A percentile compares a stretch with the other conserved stretches of the same genome.
phyloP scores from a whole-genome alignment of 35 echinoderm and acorn worm species.

The Chiridota heheva region DNA sequence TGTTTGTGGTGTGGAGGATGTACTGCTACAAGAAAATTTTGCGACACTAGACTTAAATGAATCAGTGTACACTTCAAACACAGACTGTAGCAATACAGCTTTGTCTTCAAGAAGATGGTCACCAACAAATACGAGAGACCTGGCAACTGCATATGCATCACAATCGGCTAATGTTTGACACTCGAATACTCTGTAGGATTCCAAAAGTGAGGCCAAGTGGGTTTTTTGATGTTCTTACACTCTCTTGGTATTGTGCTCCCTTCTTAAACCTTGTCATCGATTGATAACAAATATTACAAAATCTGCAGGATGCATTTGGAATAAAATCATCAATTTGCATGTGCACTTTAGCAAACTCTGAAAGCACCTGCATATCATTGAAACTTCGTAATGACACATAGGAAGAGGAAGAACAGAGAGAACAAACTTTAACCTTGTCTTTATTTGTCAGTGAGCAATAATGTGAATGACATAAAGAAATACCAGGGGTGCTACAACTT shows the following conservation, averaged over 20 bases:
- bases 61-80: background rate
- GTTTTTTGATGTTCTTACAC: background rate
- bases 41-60: background rate
- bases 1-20: background rate
- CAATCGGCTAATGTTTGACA: background rate
- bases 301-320: background rate
- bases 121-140: background rate
- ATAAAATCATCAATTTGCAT: background rate
- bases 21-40: background rate
- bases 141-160: background rate
- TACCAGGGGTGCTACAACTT: background rate
- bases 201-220: background rate
- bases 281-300: constrained; percentile 30
- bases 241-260: constrained; percentile 9
- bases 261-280: constrained; percentile 11
- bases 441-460: constrained; percentile 15
- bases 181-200: background rate
- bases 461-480: constrained; percentile 20
- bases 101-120: background rate
- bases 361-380: background rate
- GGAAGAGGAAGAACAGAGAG: background rate
- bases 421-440: background rate
- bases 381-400: background rate
- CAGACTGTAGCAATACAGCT: background rate
- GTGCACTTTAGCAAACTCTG: background rate